Conservation (phyloP, 2,797 vertebrate species). For the Urosaurus nigricauda region DNA sequence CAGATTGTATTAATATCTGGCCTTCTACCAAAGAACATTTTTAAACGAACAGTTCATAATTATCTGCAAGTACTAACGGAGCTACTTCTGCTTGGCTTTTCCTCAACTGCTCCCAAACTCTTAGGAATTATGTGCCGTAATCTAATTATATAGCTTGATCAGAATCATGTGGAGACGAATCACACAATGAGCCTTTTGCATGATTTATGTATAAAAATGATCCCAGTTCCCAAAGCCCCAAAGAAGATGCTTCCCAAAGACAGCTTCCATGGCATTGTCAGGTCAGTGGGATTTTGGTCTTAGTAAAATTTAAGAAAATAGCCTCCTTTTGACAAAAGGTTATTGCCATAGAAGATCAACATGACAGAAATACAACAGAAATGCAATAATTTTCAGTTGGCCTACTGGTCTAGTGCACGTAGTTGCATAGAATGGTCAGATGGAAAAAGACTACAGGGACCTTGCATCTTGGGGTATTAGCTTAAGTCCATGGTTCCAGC, state of each 20-base stretch:
- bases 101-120: not conserved
- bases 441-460: not conserved
- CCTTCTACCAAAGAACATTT: not conserved
- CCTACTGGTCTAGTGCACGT: not conserved
- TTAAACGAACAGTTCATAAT: not conserved
- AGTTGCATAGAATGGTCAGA: not conserved
- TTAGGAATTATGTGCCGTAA: not conserved
- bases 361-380: not conserved
- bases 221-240: not conserved
- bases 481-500: not conserved
- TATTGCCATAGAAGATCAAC: not conserved
- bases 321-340: not conserved
- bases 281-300: not conserved
- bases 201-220: not conserved
- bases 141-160: not conserved
- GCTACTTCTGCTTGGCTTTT: not conserved
- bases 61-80: not conserved
- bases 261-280: not conserved
- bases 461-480: not conserved
- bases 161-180: not conserved
- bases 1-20: too few relatives aligned
- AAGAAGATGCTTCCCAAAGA: not conserved
- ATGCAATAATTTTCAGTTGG: not conserved
- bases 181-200: not conserved
- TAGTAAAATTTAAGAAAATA: not conserved